These are phyloP conservation scores for Charina bottae DNA, from an alignment of 2,113 vertebrate genomes.

Conservation along the genomic window DNA sequence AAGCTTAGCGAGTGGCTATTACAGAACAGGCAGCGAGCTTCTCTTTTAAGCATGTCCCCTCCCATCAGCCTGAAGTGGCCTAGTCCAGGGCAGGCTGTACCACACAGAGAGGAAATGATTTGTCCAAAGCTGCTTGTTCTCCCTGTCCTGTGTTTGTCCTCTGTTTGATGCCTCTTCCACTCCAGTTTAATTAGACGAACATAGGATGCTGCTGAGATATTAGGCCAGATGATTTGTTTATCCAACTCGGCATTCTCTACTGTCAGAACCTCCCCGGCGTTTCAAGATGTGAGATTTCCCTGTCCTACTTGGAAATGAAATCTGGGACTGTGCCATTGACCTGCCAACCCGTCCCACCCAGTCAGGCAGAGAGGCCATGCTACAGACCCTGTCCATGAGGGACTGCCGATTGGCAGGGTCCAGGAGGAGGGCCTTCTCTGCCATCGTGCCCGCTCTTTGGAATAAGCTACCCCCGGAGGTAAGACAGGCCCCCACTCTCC, in stretches of 20 bases:
- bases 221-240: background rate
- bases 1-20: background rate
- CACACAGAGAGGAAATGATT: background rate
- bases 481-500: no score
- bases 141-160: background rate
- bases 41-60: background rate
- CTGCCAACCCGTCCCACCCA: no score
- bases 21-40: background rate
- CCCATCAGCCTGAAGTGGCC: background rate
- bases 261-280: background rate
- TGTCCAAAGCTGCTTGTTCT: background rate
- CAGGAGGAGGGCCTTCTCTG: no score
- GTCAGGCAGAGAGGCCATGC: no score
- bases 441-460: no score
- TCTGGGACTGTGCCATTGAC: background rate
- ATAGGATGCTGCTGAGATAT: no score
- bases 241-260: background rate
- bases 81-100: background rate
- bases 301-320: background rate
- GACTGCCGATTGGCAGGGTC: no score
- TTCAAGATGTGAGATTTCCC: background rate
- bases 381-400: no score
- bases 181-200: background rate
- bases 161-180: background rate
- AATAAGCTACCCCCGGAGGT: no score